Percentiles rank a stretch among this genome's conserved stretches.
These are phyloP conservation scores for Metopia argyrocephala DNA, from an alignment of 2,888 invertebrate species.

Conservation along the genomic window DNA sequence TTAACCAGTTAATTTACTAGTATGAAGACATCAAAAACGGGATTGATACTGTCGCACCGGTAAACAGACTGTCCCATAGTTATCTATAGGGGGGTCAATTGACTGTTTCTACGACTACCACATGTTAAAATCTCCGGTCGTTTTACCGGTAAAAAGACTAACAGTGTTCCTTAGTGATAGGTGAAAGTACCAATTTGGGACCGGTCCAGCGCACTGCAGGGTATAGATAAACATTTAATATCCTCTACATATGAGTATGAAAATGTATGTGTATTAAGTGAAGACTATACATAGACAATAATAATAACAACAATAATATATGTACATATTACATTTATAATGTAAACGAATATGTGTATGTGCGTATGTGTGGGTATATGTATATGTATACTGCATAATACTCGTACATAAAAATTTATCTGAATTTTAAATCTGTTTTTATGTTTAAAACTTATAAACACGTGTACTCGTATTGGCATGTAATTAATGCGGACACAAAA, in stretches of 20 bases:
- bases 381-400: not conserved
- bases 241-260: conserved; percentile 19
- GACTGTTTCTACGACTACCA: too few species aligned
- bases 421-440: conserved; percentile 6
- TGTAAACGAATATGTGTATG: not conserved
- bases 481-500: conserved; percentile 50
- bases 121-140: too few species aligned
- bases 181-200: too few species aligned
- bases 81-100: too few species aligned
- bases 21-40: too few species aligned
- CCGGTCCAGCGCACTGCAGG: too few species aligned
- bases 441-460: conserved; percentile 15
- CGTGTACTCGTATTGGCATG: conserved; percentile 10
- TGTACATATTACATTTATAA: not conserved
- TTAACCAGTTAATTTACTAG: too few species aligned
- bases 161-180: too few species aligned
- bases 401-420: too few species aligned
- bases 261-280: not conserved
- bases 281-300: conserved; percentile 8
- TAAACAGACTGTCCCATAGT: too few species aligned
- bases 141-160: too few species aligned
- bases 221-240: conserved; percentile 63
- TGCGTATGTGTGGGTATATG: not conserved
- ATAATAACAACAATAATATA: not conserved
- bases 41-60: too few species aligned